Conservation (phyloP, 53 echinoderm and acorn worm species). For the Hippasteria phrygiana region DNA sequence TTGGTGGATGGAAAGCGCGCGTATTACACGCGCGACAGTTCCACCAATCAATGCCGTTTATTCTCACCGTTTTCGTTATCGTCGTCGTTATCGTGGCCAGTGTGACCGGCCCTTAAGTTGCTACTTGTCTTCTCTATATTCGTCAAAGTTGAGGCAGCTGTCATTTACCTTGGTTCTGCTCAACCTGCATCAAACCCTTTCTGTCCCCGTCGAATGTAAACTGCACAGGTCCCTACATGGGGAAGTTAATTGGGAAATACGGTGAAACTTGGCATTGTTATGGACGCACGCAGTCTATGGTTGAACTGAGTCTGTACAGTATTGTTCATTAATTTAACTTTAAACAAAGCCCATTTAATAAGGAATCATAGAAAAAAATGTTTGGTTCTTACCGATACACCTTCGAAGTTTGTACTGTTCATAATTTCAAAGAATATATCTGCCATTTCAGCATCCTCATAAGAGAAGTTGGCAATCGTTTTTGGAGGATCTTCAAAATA, state of each 20-base stretch:
- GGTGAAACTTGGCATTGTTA: too few relatives aligned
- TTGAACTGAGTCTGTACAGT: too few relatives aligned
- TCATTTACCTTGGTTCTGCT: slow-evolving; percentile 84
- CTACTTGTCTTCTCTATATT: background rate
- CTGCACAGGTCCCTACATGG: slow-evolving; percentile 83
- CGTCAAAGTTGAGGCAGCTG: background rate
- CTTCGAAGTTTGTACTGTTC: slow-evolving; percentile 88
- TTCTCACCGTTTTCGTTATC: too few relatives aligned
- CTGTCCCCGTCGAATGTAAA: slow-evolving; percentile 88
- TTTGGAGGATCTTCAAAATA: slow-evolving; percentile 88
- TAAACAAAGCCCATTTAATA: too few relatives aligned
- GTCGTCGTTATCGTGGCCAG: too few relatives aligned
- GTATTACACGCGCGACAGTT: too few relatives aligned
- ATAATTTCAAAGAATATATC: slow-evolving; percentile 80
- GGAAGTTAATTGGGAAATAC: background rate
- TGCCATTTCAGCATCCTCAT: slow-evolving; percentile 82
- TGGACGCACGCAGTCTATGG: too few relatives aligned
- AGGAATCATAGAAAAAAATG: background rate
- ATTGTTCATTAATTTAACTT: too few relatives aligned
- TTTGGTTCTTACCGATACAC: slow-evolving; percentile 81
- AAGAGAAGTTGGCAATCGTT: slow-evolving; percentile 84
- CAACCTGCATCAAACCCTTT: slow-evolving; percentile 90
- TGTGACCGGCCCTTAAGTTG: too few relatives aligned
- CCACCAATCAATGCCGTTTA: too few relatives aligned
- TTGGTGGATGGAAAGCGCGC: too few relatives aligned